phyloP scores from a whole-genome alignment of 2,113 vertebrate genomes.

The Ardeotis arabs region DNA sequence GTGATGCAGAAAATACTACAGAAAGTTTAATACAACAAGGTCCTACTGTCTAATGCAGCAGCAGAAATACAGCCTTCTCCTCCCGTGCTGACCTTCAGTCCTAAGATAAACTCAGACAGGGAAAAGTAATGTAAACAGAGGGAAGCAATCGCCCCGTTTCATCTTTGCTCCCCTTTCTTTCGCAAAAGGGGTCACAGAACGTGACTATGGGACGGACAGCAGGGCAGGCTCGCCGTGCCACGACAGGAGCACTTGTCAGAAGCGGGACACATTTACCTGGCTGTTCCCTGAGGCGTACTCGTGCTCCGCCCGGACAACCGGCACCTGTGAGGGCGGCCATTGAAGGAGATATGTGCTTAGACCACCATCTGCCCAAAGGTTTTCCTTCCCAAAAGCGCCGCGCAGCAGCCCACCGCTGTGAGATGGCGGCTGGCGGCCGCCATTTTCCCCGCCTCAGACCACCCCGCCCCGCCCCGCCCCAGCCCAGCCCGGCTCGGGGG shows the following conservation, averaged over 20 bases:
- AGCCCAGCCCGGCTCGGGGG: constrained; percentile 58
- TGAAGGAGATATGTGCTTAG: neutral
- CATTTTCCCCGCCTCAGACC: neutral
- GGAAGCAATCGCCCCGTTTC: neutral
- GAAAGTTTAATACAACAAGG: neutral
- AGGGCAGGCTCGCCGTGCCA: neutral
- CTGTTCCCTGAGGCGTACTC: neutral
- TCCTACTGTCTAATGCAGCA: neutral
- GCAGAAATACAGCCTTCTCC: neutral
- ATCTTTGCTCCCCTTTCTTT: neutral
- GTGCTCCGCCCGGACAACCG: neutral
- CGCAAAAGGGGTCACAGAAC: neutral
- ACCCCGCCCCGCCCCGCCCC: constrained; percentile 77
- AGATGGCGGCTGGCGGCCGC: neutral
- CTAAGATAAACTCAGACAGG: neutral
- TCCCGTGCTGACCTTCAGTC: neutral
- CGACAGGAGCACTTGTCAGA: rapidly evolving
- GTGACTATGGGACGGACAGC: rapidly evolving
- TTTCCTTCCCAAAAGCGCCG: rapidly evolving
- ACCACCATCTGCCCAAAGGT: rapidly evolving
- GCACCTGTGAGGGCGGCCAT: neutral
- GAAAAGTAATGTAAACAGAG: neutral
- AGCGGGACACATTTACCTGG: neutral
- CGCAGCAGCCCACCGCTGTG: rapidly evolving
- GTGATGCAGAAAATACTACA: neutral